Conservation (phyloP, 2,113 vertebrate species). For the Protomyctophum bolini region DNA sequence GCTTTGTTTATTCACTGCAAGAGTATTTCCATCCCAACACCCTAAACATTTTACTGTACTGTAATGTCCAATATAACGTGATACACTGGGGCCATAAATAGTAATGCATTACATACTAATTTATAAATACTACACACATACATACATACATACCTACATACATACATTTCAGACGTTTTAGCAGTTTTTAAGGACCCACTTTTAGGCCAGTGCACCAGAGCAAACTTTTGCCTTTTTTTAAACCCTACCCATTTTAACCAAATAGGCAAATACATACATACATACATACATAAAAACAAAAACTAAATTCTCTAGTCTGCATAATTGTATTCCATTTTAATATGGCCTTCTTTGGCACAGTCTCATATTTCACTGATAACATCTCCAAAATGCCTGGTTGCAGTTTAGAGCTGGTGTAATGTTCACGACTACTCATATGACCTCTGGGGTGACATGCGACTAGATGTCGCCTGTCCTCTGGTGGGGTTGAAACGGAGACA, state of each 20-base stretch:
- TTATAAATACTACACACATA: no score
- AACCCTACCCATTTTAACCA: no score
- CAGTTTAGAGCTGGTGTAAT: slow-evolving; percentile 15
- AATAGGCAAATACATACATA: no score
- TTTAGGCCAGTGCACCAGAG: no score
- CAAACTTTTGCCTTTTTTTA: no score
- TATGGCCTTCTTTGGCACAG: not conserved
- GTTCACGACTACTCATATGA: slow-evolving; percentile 21
- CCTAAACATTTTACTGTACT: not conserved
- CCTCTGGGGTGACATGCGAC: not conserved
- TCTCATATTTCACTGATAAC: slow-evolving; percentile 39
- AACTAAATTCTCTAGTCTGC: no score
- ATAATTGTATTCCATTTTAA: slow-evolving; percentile 11
- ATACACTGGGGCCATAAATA: not conserved
- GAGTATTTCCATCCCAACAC: slow-evolving; percentile 3
- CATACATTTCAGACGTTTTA: no score
- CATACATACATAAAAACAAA: no score
- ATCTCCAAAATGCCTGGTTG: slow-evolving; percentile 28
- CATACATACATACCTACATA: not conserved
- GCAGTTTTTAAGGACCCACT: no score
- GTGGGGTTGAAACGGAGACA: not conserved
- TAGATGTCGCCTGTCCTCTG: not conserved
- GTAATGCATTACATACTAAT: slow-evolving; percentile 1
- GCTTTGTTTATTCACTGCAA: slow-evolving; percentile 17
- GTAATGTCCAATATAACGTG: not conserved